Evolutionary conservation across 1,140 invertebrate genomes (phyloP), one percentile per base, ranked within the genome.

Genomic region (Megalonaias nervosa): DNA sequence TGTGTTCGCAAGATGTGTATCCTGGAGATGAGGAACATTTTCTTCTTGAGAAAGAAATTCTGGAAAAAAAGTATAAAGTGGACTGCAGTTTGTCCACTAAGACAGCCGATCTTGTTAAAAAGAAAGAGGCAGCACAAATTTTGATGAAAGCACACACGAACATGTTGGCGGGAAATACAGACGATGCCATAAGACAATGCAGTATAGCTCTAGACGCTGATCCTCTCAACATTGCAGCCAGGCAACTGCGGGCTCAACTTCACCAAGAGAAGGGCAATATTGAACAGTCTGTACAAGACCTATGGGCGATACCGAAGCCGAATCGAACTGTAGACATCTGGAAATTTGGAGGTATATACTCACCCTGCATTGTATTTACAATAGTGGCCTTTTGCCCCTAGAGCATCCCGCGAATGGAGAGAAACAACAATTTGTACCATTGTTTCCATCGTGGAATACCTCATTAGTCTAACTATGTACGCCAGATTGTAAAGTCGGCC

Each of bases 1-100:
- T 89, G 23, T 88, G 88, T 72, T 71, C 70, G 1, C 87, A 88
- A 68, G 82, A 82, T 56, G 77, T 79, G 12, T 89, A 89, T 56
- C 88, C 88, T 48, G 88, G 88, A 0, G 88, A 89, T 60, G 82
- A 86, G 55, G 78, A 86, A 65, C 77, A 87, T 16, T 81, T 85
- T 13, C 81, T 75, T 62, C 61, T 80, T 48, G 88, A 89, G 73
- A 75, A 86, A 17, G 87, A 88, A 74, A 88, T 87, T 68, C 75
- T 89, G 19, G 69, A 75, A 12, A 81, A 80, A 64, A 89, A 87
- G 69, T 85, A 88, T 68, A 82, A 86, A 56, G 83, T 87, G 15
- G 81, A 81, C 15, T 70, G 74, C 16, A 72, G 72, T 11, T 65
- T 75, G n/a, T 31, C 62, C 16, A 64, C 62, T 14, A 48, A 67